Evolutionary conservation across 2,888 invertebrate species (phyloP), one percentile per base, ranked within the genome.

Genomic region (Perdita meconis): DNA sequence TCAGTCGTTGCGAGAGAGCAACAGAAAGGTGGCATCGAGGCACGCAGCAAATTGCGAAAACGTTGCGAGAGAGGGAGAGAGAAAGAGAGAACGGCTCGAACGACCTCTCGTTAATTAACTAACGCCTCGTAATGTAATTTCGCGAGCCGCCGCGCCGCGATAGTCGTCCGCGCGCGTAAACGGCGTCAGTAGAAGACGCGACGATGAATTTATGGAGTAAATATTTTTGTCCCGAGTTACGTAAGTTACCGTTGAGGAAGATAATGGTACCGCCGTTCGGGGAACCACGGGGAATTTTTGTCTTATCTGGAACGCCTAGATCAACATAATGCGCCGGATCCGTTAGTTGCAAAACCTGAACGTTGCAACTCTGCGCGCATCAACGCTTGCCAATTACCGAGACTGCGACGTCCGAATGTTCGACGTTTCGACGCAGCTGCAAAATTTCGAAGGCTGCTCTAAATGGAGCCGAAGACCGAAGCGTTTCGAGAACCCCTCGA

Each of bases 51-150:
- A 60, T 71, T 65, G 65, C 65, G 65, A 71, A 65, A 75, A 75
- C 53, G 30, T 30, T 30, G 5, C 36, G 34, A 13, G 13, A 13
- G 26, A 26, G 51, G 19, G 12, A 13, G 51, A 5, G 51, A 51
- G 51, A 51, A 13, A 13, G 26, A 24, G 13, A 24, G 26, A 51
- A 51, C 51, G 26, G 59, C 26, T 13, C 53, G 30, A 44, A 38
- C 55, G 65, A 44, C 60, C 66, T 66, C 59, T 50, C 50, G 36
- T 71, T 61, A 71, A 76, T 71, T 71, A 75, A 75, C 75, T n/a
- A 60, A 59, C 71, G 65, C 71, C 65, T 60, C 34, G 53, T 56
- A 70, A 70, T 64, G 70, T 30, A 74, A 65, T 71, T 64, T 75
- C 40, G 59, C 42, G 16, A 34, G 12, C n/a, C 22, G 26, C 8